A percentile compares a stretch with the other conserved stretches of the same genome.
Conservation (phyloP, 2,797 vertebrate genomes). For the Takifugu rubripes region DNA sequence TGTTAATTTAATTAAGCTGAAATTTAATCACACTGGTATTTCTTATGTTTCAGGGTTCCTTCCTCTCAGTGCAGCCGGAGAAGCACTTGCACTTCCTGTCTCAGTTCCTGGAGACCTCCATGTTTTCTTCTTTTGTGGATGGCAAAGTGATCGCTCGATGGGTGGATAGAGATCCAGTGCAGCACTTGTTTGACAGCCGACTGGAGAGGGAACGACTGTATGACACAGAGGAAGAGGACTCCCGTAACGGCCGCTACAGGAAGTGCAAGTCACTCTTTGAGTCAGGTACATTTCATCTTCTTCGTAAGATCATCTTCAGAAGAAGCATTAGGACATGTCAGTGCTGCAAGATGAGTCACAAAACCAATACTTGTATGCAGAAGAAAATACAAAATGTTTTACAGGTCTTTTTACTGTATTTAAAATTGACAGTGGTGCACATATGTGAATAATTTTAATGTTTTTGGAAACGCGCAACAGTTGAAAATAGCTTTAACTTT, state of each 20-base stretch:
- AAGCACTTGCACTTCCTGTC: slow-evolving; percentile 92
- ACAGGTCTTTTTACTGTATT: no score
- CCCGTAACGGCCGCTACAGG: slow-evolving; percentile 83
- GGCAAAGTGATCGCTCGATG: slow-evolving; percentile 96
- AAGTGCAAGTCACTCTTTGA: slow-evolving; percentile 88
- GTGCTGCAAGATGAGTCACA: background rate
- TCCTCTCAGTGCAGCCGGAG: slow-evolving; percentile 91
- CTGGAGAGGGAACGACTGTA: slow-evolving; percentile 89
- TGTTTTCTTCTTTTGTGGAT: slow-evolving; percentile 97
- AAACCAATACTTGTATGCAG: background rate
- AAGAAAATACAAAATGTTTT: background rate
- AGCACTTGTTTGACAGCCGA: slow-evolving; percentile 91
- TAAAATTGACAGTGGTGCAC: no score
- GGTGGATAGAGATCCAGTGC: slow-evolving; percentile 90
- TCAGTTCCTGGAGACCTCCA: slow-evolving; percentile 97
- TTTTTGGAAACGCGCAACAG: no score
- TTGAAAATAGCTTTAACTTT: background rate
- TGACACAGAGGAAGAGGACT: slow-evolving; percentile 81
- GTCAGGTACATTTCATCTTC: slow-evolving; percentile 78
- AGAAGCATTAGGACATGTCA: background rate
- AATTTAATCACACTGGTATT: background rate
- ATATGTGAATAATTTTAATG: no score
- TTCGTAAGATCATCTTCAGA: background rate
- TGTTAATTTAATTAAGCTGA: background rate
- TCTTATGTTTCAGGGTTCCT: slow-evolving; percentile 83